Conservation (phyloP, 2,888 invertebrate genomes). For the Macropis europaea region DNA sequence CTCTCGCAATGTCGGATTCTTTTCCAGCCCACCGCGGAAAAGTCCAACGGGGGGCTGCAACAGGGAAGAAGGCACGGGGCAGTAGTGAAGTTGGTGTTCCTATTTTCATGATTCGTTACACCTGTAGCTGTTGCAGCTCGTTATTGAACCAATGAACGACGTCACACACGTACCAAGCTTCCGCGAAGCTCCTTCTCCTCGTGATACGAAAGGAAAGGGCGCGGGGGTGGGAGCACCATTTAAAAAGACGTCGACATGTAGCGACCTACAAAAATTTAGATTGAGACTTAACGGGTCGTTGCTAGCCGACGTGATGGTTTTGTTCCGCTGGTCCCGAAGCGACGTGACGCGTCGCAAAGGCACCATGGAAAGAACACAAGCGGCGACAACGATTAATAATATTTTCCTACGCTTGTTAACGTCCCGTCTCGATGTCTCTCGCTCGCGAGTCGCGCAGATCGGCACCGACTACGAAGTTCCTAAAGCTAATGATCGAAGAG, state of each 20-base stretch:
- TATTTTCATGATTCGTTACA: constrained; percentile 24
- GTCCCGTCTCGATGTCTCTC: constrained; percentile 6
- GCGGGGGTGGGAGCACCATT: constrained; percentile 56
- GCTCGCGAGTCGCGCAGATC: constrained; percentile 6
- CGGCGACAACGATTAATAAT: constrained; percentile 53
- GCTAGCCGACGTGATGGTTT: neutral
- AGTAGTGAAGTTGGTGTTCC: constrained; percentile 55
- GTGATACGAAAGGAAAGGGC: constrained; percentile 1
- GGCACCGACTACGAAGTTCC: constrained; percentile 8
- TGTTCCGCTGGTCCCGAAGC: constrained; percentile 9
- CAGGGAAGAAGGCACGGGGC: constrained; percentile 72
- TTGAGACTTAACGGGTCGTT: neutral
- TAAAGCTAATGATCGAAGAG: neutral
- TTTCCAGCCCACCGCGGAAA: constrained; percentile 16
- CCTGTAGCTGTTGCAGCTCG: neutral
- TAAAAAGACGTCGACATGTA: constrained; percentile 28
- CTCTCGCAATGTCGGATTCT: constrained; percentile 38
- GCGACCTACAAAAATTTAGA: constrained; percentile 12
- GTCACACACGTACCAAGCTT: neutral
- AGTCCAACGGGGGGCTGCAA: constrained; percentile 49
- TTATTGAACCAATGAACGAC: constrained; percentile 12
- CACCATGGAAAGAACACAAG: constrained; percentile 59
- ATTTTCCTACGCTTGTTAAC: constrained; percentile 22
- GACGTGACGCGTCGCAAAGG: constrained; percentile 17
- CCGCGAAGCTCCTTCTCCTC: constrained; percentile 9